Conservation (phyloP, 2,797 vertebrate species). For the Onychomys leucogaster region DNA sequence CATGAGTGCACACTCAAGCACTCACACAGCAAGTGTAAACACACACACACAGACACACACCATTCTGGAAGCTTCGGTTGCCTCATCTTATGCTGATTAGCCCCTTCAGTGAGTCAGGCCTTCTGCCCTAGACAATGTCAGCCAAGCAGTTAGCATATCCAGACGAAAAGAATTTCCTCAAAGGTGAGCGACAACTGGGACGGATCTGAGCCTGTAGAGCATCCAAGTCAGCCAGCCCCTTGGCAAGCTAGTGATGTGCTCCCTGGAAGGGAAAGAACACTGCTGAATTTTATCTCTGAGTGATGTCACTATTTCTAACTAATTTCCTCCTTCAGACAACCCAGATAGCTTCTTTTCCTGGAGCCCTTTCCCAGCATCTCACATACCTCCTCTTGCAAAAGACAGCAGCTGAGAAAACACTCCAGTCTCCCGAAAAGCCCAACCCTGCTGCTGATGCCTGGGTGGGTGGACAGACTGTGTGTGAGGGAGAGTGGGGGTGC, state of each 20-base stretch:
- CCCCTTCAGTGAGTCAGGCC: conserved; percentile 33
- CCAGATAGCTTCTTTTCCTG: conserved; percentile 74
- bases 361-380: conserved; percentile 59
- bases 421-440: conserved; percentile 42
- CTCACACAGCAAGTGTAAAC: neutral
- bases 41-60: neutral
- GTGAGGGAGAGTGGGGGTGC: neutral
- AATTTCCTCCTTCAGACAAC: conserved; percentile 66
- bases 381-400: conserved; percentile 27
- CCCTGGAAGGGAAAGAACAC: conserved; percentile 65
- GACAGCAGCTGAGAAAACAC: conserved; percentile 74
- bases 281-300: conserved; percentile 72
- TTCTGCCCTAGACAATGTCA: conserved; percentile 58
- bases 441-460: neutral
- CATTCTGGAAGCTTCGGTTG: neutral
- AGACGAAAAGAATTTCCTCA: conserved; percentile 59
- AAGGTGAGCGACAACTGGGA: conserved; percentile 43
- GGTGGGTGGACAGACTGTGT: conserved; percentile 46
- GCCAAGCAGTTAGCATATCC: conserved; percentile 35
- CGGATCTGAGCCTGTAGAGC: conserved; percentile 5
- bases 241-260: conserved; percentile 49
- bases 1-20: too few relatives aligned
- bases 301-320: conserved; percentile 68
- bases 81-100: conserved; percentile 61
- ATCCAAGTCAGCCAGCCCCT: neutral